phyloP scores from a whole-genome alignment of 2,113 vertebrate species.

The Podarcis muralis region DNA sequence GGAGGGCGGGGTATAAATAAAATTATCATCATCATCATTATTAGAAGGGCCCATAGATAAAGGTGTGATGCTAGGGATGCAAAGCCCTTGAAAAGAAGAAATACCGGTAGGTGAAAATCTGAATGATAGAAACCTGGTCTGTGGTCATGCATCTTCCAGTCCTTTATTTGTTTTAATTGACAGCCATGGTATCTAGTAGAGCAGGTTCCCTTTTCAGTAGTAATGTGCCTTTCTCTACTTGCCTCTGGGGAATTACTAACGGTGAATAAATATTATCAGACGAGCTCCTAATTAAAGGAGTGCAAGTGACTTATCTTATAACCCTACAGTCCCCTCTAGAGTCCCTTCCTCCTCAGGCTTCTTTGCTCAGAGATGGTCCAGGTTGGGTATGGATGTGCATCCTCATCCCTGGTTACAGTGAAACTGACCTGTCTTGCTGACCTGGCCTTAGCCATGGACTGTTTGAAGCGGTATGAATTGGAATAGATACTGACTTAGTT shows the following conservation, averaged over 20 bases:
- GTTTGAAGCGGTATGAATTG: no score
- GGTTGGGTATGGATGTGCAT: neutral
- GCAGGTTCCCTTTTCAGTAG: neutral
- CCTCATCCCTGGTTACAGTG: neutral
- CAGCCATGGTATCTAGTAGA: neutral
- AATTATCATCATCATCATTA: no score
- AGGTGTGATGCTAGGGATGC: no score
- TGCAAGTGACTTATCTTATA: neutral
- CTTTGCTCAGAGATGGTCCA: neutral
- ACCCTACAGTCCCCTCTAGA: neutral
- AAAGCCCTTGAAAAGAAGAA: no score
- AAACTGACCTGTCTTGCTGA: neutral
- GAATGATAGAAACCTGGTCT: no score
- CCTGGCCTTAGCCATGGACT: neutral
- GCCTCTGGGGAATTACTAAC: neutral
- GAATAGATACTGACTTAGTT: neutral
- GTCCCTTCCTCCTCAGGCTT: no score
- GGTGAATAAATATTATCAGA: neutral
- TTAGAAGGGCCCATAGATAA: no score
- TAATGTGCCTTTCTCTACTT: neutral
- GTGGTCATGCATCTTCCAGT: neutral
- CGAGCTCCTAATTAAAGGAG: neutral
- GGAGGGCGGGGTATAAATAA: no score
- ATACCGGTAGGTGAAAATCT: no score
- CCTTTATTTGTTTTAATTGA: neutral